Evolutionary conservation across 2,888 invertebrate genomes (phyloP), one percentile per base, ranked within the genome.

Genomic region (Coelopa pilipes): DNA sequence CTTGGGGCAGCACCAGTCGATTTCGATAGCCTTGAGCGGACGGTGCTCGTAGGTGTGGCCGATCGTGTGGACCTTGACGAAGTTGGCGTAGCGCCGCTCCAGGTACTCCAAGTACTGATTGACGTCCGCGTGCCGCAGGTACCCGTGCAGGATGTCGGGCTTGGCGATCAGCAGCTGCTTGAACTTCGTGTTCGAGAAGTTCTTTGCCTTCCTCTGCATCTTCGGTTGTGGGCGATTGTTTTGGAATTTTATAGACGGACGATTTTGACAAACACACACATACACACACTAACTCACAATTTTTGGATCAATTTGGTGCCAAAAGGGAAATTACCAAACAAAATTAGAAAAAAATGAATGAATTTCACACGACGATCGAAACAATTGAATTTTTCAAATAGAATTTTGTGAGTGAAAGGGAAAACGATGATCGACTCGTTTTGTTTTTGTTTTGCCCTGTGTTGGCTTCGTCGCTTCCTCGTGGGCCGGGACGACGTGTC

Each of bases 91-190:
- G 1, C 83, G 82, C 60, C 79, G 73, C 2, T 78, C 76, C n/a
- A 87, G 73, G 62, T 82, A 84, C 21, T 87, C 86, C 75, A 87
- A 72, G 81, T 88, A 87, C 72, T 82, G 81, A 76, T 85, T 81
- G 19, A 87, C 82, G 74, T 86, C 85, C 11, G 74, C 78, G 72
- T 87, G 83, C 0, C 82, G 82, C 66, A 87, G 76, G 78, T 87
- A 87, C 13, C 76, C 77, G 62, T 82, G 80, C 21, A 83, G 77
- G 19, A 87, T 79, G 77, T 87, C 82, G 10, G 87, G 86, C 2
- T 84, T 80, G 0, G 82, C 78, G 49, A 84, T 76, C 15, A 79
- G 17, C 1, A 82, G 13, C 57, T 75, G 74, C 21, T 67, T 24
- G 53, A 71, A 70, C 49, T 13, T 66, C 11, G 24, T 24, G 15